phyloP scores from a whole-genome alignment of 2,888 invertebrate species.

The Erebia aethiops region DNA sequence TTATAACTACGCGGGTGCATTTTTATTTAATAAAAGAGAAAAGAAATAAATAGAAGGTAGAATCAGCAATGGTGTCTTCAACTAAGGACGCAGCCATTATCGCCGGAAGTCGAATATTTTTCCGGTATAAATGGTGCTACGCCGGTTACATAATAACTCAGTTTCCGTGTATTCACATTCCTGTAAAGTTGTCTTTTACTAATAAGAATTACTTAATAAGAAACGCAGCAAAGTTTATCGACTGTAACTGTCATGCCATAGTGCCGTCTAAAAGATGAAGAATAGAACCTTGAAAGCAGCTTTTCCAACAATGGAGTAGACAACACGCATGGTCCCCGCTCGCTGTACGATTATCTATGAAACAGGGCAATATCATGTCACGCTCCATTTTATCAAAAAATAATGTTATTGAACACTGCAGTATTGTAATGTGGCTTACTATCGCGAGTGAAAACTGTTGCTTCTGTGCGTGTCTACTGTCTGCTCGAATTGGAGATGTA shows the following conservation, averaged over 20 bases:
- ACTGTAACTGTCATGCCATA: slow-evolving; percentile 83
- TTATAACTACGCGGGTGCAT: slow-evolving; percentile 79
- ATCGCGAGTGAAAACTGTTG: slow-evolving; percentile 42
- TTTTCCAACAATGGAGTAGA: slow-evolving; percentile 82
- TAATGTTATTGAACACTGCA: slow-evolving; percentile 36
- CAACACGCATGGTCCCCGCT: slow-evolving; percentile 81
- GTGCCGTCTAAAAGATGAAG: slow-evolving; percentile 82
- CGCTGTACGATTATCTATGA: slow-evolving; percentile 80
- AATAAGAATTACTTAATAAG: slow-evolving; percentile 68
- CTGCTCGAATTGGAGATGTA: slow-evolving; percentile 28
- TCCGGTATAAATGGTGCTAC: slow-evolving; percentile 71
- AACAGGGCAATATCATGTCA: slow-evolving; percentile 81
- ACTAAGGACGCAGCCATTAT: slow-evolving; percentile 73
- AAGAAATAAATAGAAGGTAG: slow-evolving; percentile 77
- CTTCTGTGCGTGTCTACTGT: slow-evolving; percentile 40
- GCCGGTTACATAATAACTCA: slow-evolving; percentile 60
- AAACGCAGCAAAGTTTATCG: slow-evolving; percentile 82
- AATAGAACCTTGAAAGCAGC: slow-evolving; percentile 82
- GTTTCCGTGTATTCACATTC: slow-evolving; percentile 79
- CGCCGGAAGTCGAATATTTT: slow-evolving; percentile 65
- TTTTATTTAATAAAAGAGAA: slow-evolving; percentile 75
- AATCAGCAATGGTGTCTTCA: slow-evolving; percentile 78
- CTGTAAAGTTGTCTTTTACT: slow-evolving; percentile 68
- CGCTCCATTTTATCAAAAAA: slow-evolving; percentile 52
- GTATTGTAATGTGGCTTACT: slow-evolving; percentile 40